Conservation (phyloP, 2,797 vertebrate genomes). For the Aulostomus chinensis region DNA sequence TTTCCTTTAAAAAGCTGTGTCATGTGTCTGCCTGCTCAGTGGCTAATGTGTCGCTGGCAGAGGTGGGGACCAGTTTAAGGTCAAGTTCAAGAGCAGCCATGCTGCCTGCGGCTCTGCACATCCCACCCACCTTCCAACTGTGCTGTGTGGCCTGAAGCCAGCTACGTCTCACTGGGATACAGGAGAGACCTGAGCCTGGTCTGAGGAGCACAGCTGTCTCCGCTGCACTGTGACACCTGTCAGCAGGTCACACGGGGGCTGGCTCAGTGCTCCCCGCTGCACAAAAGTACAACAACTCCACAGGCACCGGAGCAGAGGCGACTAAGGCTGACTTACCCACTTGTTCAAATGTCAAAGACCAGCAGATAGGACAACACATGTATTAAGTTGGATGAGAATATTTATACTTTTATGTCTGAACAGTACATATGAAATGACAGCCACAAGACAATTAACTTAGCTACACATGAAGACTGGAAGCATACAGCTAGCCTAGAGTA, state of each 20-base stretch:
- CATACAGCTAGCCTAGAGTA: neutral
- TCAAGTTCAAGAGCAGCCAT: constrained; percentile 40
- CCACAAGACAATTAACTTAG: neutral
- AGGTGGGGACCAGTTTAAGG: constrained; percentile 39
- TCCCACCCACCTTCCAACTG: constrained; percentile 59
- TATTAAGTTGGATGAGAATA: too few relatives aligned
- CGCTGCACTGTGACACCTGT: constrained; percentile 37
- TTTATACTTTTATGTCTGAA: too few relatives aligned
- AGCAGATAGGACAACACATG: too few relatives aligned
- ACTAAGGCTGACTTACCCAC: constrained; percentile 22
- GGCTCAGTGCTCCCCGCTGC: constrained; percentile 34
- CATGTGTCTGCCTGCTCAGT: neutral
- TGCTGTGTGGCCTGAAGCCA: constrained; percentile 48
- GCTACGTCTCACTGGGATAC: constrained; percentile 39
- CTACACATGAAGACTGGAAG: neutral
- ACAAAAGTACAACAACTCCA: constrained; percentile 2
- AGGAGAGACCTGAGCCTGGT: constrained; percentile 42
- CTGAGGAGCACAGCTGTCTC: constrained; percentile 54
- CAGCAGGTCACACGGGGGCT: constrained; percentile 36
- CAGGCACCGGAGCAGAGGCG: constrained; percentile 22
- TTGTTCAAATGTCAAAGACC: too few relatives aligned
- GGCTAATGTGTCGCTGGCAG: constrained; percentile 17
- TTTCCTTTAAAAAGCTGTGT: too few relatives aligned
- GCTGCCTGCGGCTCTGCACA: constrained; percentile 31
- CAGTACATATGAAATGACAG: neutral